Evolutionary conservation across 1,140 invertebrate species (phyloP).

Genomic region (Drosophila subpulchrella): DNA sequence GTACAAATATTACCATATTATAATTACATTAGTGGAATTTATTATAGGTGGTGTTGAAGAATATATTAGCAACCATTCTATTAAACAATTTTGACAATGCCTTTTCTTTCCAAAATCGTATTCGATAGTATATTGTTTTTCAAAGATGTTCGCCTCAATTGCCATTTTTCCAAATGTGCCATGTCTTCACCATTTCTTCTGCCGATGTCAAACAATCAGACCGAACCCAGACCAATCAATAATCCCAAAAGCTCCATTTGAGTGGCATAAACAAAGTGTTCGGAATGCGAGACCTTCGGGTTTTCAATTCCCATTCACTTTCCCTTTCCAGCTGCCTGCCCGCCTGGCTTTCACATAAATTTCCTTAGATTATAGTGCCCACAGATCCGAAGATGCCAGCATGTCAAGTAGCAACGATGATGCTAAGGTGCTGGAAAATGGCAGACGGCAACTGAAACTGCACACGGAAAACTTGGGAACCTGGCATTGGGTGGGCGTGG

Average conservation of each 20-base stretch:
- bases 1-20: too few relatives aligned
- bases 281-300: slow-evolving; percentile 28
- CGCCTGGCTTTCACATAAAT: slow-evolving; percentile 28
- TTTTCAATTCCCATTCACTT: slow-evolving; percentile 27
- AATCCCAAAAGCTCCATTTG: slow-evolving; percentile 56
- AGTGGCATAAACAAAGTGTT: slow-evolving; percentile 68
- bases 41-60: too few relatives aligned
- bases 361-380: slow-evolving; percentile 72
- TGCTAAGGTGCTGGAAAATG: slow-evolving; percentile 59
- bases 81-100: too few relatives aligned
- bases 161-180: neutral
- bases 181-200: slow-evolving; percentile 2
- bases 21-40: too few relatives aligned
- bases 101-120: too few relatives aligned
- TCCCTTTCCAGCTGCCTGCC: neutral
- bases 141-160: neutral
- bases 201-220: slow-evolving; percentile 22
- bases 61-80: too few relatives aligned
- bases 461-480: slow-evolving; percentile 21
- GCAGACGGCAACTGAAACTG: slow-evolving; percentile 52
- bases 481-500: slow-evolving; percentile 18
- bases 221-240: slow-evolving; percentile 39
- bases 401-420: slow-evolving; percentile 61
- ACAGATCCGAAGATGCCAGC: slow-evolving; percentile 69
- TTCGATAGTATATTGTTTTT: neutral